A percentile compares a stretch with the other conserved stretches of the same genome.
phyloP scores from a whole-genome alignment of 2,797 vertebrate species.

The Siniperca obscura region DNA sequence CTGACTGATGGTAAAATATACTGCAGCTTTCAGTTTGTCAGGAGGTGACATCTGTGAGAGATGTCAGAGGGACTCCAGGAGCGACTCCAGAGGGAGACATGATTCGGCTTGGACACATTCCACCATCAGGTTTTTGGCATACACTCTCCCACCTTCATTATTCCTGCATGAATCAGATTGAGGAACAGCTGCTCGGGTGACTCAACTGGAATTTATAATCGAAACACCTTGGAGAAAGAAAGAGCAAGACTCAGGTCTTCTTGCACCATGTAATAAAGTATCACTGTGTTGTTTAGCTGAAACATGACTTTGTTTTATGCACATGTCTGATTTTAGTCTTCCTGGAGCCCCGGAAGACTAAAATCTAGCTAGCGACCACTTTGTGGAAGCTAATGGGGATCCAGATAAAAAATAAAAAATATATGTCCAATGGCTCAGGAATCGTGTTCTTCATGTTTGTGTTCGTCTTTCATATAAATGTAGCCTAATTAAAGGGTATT shows the following conservation, averaged over 20 bases:
- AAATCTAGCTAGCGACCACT: background rate
- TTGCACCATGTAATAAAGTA: background rate
- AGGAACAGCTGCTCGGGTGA: slow-evolving; percentile 61
- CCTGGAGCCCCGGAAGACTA: background rate
- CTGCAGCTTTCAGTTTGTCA: slow-evolving; percentile 42
- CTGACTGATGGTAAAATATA: background rate
- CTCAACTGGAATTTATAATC: slow-evolving; percentile 39
- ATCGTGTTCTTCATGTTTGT: background rate
- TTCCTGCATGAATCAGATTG: slow-evolving; percentile 52
- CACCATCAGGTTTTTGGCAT: slow-evolving; percentile 41
- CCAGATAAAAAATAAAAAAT: background rate
- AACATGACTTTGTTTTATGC: slow-evolving; percentile 22
- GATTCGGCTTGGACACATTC: slow-evolving; percentile 36
- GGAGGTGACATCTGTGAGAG: slow-evolving; percentile 53
- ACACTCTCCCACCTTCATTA: slow-evolving; percentile 34
- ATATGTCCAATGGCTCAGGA: background rate
- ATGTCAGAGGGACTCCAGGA: too few relatives aligned
- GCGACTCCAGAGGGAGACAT: background rate
- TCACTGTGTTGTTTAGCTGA: background rate
- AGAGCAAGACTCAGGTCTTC: background rate
- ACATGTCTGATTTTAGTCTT: background rate
- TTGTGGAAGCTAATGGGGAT: background rate
- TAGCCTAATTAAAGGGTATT: background rate
- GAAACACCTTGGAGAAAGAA: slow-evolving; percentile 14
- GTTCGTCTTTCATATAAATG: background rate